These are phyloP conservation scores for Oscheius sp. DNA, from an alignment of 2,888 invertebrate species.

Conservation along the genomic window DNA sequence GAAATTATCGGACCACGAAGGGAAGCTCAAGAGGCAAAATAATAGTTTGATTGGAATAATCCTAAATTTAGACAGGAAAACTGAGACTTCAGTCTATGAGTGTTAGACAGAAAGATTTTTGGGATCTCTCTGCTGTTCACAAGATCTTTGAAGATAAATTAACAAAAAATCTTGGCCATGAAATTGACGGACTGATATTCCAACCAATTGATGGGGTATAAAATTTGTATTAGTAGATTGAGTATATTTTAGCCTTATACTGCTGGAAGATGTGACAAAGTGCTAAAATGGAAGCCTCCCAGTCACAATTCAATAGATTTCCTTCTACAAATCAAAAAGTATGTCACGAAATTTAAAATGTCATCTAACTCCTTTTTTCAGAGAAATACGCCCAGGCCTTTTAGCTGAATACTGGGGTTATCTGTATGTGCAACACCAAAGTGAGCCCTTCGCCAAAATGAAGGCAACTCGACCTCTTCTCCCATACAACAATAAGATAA, in stretches of 20 bases:
- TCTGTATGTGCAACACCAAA: constrained; percentile 70
- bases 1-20: constrained; percentile 77
- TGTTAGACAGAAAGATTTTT: constrained; percentile 83
- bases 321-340: constrained; percentile 81
- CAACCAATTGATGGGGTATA: constrained; percentile 86
- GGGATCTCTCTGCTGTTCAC: constrained; percentile 17
- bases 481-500: constrained; percentile 87
- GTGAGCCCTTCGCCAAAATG: constrained; percentile 79
- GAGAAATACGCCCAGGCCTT: constrained; percentile 49
- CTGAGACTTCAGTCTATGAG: constrained; percentile 51
- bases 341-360: constrained; percentile 22
- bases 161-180: constrained; percentile 84
- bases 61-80: constrained; percentile 28
- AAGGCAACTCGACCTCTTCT: constrained; percentile 81
- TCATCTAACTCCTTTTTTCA: constrained; percentile 1
- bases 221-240: constrained; percentile 30
- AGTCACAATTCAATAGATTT: constrained; percentile 96
- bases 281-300: constrained; percentile 98
- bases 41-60: constrained; percentile 79
- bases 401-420: constrained; percentile 70
- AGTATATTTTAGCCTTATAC: constrained; percentile 79
- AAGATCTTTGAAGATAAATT: constrained; percentile 79
- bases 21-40: constrained; percentile 75
- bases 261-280: constrained; percentile 83
- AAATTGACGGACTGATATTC: constrained; percentile 98